Conservation (phyloP, 2,113 vertebrate genomes). For the Aviceda subcristata region DNA sequence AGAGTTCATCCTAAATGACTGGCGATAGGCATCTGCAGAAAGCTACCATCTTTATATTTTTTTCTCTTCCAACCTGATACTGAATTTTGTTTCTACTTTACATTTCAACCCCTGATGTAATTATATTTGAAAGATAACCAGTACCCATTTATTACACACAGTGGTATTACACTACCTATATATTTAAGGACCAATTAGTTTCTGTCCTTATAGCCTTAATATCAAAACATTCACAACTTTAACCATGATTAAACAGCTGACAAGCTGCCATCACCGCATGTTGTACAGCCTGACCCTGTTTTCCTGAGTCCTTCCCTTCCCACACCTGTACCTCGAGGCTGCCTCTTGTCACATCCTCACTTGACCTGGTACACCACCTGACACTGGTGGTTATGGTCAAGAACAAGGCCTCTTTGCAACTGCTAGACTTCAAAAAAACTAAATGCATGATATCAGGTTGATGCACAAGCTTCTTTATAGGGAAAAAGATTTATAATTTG, state of each 20-base stretch:
- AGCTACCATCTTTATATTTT: neutral
- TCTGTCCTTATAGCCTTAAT: neutral
- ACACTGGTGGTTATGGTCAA: neutral
- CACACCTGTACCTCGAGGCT: neutral
- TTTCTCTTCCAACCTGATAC: neutral
- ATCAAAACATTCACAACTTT: neutral
- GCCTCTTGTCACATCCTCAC: neutral
- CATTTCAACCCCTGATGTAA: slow-evolving; percentile 22
- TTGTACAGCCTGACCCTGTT: neutral
- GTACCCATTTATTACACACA: neutral
- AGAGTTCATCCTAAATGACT: neutral
- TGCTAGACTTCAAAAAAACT: neutral
- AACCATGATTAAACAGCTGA: neutral
- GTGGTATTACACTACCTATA: neutral
- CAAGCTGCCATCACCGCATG: neutral
- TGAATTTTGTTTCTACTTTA: slow-evolving; percentile 14
- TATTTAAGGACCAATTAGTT: slow-evolving; percentile 10
- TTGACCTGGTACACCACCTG: neutral
- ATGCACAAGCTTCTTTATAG: neutral
- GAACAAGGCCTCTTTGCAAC: neutral
- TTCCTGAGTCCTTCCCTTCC: neutral
- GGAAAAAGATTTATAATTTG: neutral
- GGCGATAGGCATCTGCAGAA: neutral
- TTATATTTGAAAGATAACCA: slow-evolving; percentile 4
- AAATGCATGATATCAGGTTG: neutral